phyloP scores from a whole-genome alignment of 2,113 vertebrate species.

The Actenoides hombroni region DNA sequence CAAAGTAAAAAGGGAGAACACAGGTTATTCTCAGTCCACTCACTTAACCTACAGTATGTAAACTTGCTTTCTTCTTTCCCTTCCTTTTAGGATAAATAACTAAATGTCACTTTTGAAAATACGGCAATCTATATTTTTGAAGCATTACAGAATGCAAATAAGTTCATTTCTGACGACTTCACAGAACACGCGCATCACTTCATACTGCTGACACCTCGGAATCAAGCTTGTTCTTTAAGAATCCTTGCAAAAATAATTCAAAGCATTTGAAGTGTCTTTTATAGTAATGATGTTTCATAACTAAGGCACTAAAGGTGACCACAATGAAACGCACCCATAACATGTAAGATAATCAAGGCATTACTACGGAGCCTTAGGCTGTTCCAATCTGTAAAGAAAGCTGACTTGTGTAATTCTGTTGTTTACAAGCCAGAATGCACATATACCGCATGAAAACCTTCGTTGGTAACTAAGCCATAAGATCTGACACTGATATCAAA shows the following conservation, averaged over 20 bases:
- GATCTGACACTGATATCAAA: neutral
- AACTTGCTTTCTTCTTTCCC: neutral
- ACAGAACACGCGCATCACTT: neutral
- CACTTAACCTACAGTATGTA: neutral
- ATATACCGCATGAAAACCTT: neutral
- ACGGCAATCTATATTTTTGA: neutral
- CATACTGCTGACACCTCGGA: neutral
- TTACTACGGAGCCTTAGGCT: neutral
- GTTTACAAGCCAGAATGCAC: neutral
- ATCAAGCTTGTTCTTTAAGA: neutral
- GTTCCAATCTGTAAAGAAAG: neutral
- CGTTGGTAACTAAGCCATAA: neutral
- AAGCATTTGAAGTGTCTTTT: neutral
- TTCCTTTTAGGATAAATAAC: neutral
- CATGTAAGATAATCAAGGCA: neutral
- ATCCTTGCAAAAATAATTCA: neutral
- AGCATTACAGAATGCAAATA: neutral
- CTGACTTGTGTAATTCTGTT: neutral
- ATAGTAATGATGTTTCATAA: neutral
- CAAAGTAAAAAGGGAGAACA: neutral
- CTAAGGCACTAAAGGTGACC: neutral
- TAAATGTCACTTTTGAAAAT: neutral
- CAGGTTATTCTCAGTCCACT: neutral
- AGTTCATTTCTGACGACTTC: neutral
- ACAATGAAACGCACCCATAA: neutral